Evolutionary conservation across 64 coral and sea anemone genomes (phyloP).

Genomic region (Platygyra sinensis): DNA sequence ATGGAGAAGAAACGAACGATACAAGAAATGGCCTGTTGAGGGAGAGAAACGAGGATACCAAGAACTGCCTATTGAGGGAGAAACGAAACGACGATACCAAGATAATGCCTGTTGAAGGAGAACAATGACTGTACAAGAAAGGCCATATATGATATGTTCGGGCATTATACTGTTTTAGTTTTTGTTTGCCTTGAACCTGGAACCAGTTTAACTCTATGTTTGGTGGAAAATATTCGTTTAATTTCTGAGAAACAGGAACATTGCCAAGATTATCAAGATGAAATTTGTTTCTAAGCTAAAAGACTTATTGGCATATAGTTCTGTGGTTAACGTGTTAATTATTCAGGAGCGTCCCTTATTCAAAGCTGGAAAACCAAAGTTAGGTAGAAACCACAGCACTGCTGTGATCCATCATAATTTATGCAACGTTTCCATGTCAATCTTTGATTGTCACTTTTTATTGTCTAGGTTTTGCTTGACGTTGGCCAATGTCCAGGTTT

Average conservation of each 20-base stretch:
- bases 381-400: conserved; percentile 4
- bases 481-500: neutral
- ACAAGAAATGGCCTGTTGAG: neutral
- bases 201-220: too few relatives aligned
- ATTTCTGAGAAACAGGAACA: too few relatives aligned
- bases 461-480: neutral
- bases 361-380: neutral
- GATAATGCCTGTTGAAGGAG: neutral
- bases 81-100: neutral
- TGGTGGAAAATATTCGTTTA: too few relatives aligned
- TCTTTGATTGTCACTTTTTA: neutral
- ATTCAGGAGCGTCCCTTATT: conserved; percentile 24
- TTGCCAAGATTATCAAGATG: neutral
- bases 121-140: neutral
- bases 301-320: neutral
- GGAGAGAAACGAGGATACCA: neutral
- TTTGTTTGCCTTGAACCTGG: too few relatives aligned
- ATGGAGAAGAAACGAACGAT: too few relatives aligned
- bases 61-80: neutral
- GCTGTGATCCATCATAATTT: neutral
- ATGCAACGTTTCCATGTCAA: neutral
- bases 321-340: neutral
- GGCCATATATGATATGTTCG: too few relatives aligned
- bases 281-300: neutral
- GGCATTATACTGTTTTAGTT: too few relatives aligned